Conservation (phyloP, 2,113 vertebrate species). For the Plestiodon gilberti region DNA sequence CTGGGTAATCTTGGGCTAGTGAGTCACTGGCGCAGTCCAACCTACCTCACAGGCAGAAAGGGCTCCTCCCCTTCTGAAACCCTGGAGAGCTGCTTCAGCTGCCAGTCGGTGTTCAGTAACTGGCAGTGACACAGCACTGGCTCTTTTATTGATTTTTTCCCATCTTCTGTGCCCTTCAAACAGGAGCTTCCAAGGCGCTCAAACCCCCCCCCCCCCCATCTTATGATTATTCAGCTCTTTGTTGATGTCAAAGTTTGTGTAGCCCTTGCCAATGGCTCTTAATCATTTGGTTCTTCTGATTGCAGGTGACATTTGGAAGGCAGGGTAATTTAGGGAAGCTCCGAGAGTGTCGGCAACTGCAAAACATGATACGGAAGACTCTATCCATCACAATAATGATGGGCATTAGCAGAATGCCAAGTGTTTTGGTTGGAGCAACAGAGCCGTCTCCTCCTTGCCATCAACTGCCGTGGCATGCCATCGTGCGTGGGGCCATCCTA, state of each 20-base stretch:
- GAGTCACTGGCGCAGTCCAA: too few species aligned
- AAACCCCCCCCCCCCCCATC: too few species aligned
- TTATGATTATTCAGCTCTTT: neutral
- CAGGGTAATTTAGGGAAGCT: slow-evolving; percentile 82
- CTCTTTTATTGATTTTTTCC: too few species aligned
- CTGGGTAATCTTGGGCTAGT: too few species aligned
- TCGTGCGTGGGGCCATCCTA: slow-evolving; percentile 51
- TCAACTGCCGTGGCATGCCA: slow-evolving; percentile 41
- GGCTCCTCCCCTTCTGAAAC: too few species aligned
- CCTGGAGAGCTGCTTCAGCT: too few species aligned
- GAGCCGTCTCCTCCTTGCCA: slow-evolving; percentile 58
- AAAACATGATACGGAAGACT: slow-evolving; percentile 75
- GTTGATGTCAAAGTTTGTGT: slow-evolving; percentile 10
- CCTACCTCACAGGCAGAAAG: too few species aligned
- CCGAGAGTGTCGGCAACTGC: slow-evolving; percentile 68
- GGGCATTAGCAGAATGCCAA: slow-evolving; percentile 89
- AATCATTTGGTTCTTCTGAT: slow-evolving; percentile 38
- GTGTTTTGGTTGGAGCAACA: slow-evolving; percentile 80
- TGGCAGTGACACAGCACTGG: too few species aligned
- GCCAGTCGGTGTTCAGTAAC: too few species aligned
- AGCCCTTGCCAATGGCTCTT: slow-evolving; percentile 40
- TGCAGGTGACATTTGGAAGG: slow-evolving; percentile 62
- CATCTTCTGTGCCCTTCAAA: too few species aligned
- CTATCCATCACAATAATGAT: slow-evolving; percentile 91
- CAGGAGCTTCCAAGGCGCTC: too few species aligned